Percentiles rank a stretch among this genome's conserved stretches.
phyloP scores from a whole-genome alignment of 1,140 invertebrate genomes.

The Drosophila busckii region DNA sequence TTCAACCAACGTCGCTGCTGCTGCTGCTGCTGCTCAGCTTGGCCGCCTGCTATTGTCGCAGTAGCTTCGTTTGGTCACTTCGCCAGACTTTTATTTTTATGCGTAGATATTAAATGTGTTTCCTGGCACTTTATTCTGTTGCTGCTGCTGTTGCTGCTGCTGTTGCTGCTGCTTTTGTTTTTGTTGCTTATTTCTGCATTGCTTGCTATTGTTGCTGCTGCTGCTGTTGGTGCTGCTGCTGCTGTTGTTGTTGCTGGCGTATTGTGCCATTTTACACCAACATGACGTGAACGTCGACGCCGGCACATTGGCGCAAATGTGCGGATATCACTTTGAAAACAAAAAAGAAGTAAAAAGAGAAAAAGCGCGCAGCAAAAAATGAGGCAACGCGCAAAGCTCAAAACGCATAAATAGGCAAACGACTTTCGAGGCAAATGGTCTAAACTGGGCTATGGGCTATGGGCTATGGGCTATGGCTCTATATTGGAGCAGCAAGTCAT shows the following conservation, averaged over 20 bases:
- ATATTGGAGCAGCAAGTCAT: slow-evolving; percentile 62
- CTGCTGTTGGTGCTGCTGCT: slow-evolving; percentile 11
- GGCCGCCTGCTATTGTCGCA: slow-evolving; percentile 7
- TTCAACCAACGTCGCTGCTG: slow-evolving; percentile 57
- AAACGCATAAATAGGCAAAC: slow-evolving; percentile 68
- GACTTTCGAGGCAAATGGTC: slow-evolving; percentile 19
- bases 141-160: slow-evolving; percentile 35
- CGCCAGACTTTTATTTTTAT: slow-evolving; percentile 75
- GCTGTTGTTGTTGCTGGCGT: slow-evolving; percentile 49
- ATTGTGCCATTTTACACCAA: slow-evolving; percentile 71
- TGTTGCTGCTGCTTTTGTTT: slow-evolving; percentile 11
- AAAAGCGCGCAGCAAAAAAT: slow-evolving; percentile 14
- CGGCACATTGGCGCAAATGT: slow-evolving; percentile 70
- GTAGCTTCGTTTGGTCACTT: slow-evolving; percentile 59
- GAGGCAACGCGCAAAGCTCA: slow-evolving; percentile 39
- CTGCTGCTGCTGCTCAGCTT: slow-evolving; percentile 12
- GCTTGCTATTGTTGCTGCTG: slow-evolving; percentile 26
- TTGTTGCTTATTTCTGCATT: no score
- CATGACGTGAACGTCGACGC: slow-evolving; percentile 34
- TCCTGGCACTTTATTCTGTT: slow-evolving; percentile 72
- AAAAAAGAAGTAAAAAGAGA: slow-evolving; percentile 11
- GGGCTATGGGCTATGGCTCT: slow-evolving; percentile 41
- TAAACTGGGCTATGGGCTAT: slow-evolving; percentile 25
- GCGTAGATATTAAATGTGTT: slow-evolving; percentile 77
- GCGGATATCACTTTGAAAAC: slow-evolving; percentile 48